phyloP scores from a whole-genome alignment of 2,113 vertebrate genomes.

The Hymenochirus boettgeri region DNA sequence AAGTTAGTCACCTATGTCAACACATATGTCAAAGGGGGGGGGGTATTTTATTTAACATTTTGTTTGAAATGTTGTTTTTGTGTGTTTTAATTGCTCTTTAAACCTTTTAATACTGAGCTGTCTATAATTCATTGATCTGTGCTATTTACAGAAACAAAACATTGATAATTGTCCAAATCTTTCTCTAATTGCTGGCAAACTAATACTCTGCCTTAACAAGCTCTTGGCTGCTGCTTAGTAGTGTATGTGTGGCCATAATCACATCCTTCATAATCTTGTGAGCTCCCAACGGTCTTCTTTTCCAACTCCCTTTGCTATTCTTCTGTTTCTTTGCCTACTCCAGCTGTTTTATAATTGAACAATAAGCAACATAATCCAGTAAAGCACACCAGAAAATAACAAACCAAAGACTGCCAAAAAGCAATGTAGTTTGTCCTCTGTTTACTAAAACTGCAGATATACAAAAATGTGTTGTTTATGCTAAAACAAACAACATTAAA shows the following conservation, averaged over 20 bases:
- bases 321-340: not conserved
- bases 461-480: too few species aligned
- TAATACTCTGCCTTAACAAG: not conserved
- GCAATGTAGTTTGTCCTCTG: not conserved
- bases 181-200: not conserved
- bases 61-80: too few species aligned
- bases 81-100: too few species aligned
- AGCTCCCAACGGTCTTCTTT: conserved; percentile 18
- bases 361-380: not conserved
- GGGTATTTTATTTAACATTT: too few species aligned
- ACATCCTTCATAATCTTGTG: conserved; percentile 13
- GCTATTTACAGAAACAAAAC: not conserved
- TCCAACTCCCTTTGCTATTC: not conserved
- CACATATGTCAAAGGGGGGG: too few species aligned
- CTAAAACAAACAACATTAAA: too few species aligned
- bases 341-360: conserved; percentile 7
- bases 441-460: too few species aligned
- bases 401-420: not conserved
- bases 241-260: conserved; percentile 9
- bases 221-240: not conserved
- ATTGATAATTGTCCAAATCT: not conserved
- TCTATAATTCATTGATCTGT: too few species aligned
- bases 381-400: not conserved
- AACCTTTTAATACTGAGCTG: too few species aligned
- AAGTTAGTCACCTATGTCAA: too few species aligned